A percentile compares a stretch with the other conserved stretches of the same genome.
Evolutionary conservation across 2,888 invertebrate species (phyloP).

Genomic region (Melanophora roralis): DNA sequence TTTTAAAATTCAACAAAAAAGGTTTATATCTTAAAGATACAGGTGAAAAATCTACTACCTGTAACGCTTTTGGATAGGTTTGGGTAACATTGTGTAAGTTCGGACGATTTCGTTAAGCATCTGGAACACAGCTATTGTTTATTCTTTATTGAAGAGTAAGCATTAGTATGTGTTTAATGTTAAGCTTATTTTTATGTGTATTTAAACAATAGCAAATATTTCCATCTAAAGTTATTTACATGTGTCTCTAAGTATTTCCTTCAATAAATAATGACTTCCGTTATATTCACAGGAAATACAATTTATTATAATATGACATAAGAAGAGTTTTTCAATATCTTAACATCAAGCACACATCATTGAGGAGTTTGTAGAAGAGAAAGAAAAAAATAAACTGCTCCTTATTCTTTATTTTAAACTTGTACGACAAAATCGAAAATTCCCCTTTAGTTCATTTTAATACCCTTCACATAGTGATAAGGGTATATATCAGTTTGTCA

Average conservation of each 20-base stretch:
- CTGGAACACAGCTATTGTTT: neutral
- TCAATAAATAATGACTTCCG: constrained; percentile 56
- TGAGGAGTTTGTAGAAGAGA: constrained; percentile 13
- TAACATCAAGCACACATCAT: neutral
- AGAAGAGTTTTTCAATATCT: constrained; percentile 21
- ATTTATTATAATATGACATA: constrained; percentile 44
- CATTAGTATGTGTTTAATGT: neutral
- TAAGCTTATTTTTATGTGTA: too few relatives aligned
- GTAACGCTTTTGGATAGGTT: too few relatives aligned
- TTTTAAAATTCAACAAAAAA: too few relatives aligned
- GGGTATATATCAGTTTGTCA: too few relatives aligned
- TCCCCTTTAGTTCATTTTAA: too few relatives aligned
- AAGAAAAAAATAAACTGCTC: constrained; percentile 1
- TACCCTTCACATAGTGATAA: too few relatives aligned
- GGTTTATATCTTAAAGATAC: too few relatives aligned
- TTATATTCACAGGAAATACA: constrained; percentile 44
- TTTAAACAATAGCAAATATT: neutral
- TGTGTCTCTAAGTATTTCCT: constrained; percentile 32
- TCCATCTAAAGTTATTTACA: neutral
- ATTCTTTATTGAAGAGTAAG: neutral
- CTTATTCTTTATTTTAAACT: constrained; percentile 18
- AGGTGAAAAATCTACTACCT: too few relatives aligned
- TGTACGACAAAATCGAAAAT: constrained; percentile 30
- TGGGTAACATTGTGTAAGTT: too few relatives aligned
- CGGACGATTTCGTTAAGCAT: too few relatives aligned